These are phyloP conservation scores for Eudorcas thomsonii DNA, from an alignment of 2,113 vertebrate species.

Conservation along the genomic window DNA sequence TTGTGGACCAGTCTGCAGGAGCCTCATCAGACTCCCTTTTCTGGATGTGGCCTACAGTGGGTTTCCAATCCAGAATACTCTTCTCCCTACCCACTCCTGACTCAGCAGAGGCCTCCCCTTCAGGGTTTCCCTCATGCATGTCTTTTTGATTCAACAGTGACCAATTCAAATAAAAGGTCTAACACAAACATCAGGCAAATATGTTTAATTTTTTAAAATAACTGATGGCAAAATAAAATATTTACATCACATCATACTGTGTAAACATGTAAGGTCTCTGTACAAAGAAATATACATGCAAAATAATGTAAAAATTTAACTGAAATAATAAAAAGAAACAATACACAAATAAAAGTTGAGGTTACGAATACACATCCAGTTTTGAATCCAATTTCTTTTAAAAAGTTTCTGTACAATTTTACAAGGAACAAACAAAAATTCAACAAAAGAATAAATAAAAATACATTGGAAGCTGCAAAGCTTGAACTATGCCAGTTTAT, in stretches of 20 bases:
- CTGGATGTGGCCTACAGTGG: background rate
- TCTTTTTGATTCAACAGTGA: background rate
- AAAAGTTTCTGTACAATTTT: slow-evolving; percentile 95
- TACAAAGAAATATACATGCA: slow-evolving; percentile 99
- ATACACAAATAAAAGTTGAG: slow-evolving; percentile 84
- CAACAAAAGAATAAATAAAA: slow-evolving; percentile 84
- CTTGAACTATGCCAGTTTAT: slow-evolving; percentile 74
- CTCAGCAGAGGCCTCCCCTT: accelerated
- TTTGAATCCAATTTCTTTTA: slow-evolving; percentile 82
- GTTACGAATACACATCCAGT: slow-evolving; percentile 90
- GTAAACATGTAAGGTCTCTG: slow-evolving; percentile 92
- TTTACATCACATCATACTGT: slow-evolving; percentile 94
- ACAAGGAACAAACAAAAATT: slow-evolving; percentile 84
- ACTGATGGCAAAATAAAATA: slow-evolving; percentile 96
- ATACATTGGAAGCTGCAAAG: slow-evolving; percentile 81
- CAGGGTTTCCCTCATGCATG: background rate
- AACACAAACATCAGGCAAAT: slow-evolving; percentile 83
- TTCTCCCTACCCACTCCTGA: background rate
- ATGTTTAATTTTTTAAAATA: slow-evolving; percentile 97
- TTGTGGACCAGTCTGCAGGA: too few relatives aligned
- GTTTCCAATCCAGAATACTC: too few relatives aligned
- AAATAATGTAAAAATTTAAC: slow-evolving; percentile 90
- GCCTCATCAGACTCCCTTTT: too few relatives aligned
- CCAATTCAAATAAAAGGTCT: slow-evolving; percentile 63
- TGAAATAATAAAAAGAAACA: slow-evolving; percentile 89